phyloP scores from a whole-genome alignment of 2,113 vertebrate species.

The Synodontis membranacea region DNA sequence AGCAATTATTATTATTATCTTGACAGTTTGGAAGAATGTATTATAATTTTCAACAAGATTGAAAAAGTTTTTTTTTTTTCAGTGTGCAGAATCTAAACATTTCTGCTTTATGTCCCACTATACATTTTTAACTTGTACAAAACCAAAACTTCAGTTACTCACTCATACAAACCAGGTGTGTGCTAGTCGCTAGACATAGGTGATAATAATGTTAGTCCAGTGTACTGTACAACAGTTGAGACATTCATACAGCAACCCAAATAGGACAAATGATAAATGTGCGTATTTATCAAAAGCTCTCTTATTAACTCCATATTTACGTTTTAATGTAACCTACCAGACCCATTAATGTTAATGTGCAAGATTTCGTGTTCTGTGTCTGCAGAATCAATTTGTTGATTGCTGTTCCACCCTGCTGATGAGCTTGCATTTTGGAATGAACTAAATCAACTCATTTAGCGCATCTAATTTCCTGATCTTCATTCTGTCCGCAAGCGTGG shows the following conservation, averaged over 20 bases:
- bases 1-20: neutral
- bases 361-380: slow-evolving; percentile 44
- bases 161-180: neutral
- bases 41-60: neutral
- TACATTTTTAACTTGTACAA: neutral
- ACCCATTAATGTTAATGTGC: slow-evolving; percentile 43
- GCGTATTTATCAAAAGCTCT: neutral
- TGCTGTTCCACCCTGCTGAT: slow-evolving; percentile 34
- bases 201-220: neutral
- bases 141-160: neutral
- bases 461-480: slow-evolving; percentile 42
- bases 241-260: neutral
- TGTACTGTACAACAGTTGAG: neutral
- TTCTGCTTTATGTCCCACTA: neutral
- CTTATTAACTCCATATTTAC: neutral
- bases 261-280: neutral
- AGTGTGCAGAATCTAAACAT: neutral
- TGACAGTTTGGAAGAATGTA: neutral
- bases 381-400: slow-evolving; percentile 48
- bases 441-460: slow-evolving; percentile 48
- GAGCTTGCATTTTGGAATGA: slow-evolving; percentile 43
- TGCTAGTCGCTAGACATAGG: neutral
- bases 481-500: slow-evolving; percentile 28
- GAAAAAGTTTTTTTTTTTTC: neutral
- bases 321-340: slow-evolving; percentile 38